Percentiles rank a stretch among this genome's conserved stretches.
These are phyloP conservation scores for Gymnodraco acuticeps DNA, from an alignment of 2,797 vertebrate species.

Conservation along the genomic window DNA sequence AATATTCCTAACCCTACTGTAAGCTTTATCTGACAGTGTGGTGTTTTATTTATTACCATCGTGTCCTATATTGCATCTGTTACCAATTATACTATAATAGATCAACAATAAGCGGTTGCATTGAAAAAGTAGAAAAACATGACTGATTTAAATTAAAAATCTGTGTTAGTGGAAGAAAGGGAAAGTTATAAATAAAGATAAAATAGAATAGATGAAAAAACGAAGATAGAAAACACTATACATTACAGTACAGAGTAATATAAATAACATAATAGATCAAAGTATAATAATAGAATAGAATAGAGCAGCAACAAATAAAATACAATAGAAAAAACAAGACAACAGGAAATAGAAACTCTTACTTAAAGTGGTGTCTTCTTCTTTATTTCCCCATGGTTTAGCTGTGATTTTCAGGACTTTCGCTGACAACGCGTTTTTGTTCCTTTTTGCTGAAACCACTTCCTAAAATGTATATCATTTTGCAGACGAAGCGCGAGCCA, in stretches of 20 bases:
- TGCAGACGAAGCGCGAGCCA: not conserved
- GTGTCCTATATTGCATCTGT: not conserved
- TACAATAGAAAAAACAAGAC: not conserved
- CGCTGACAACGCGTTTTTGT: not conserved
- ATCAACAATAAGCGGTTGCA: not conserved
- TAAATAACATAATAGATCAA: not conserved
- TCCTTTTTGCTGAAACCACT: constrained; percentile 29
- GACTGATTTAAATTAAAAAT: not conserved
- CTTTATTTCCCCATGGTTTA: not conserved
- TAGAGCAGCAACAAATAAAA: not conserved
- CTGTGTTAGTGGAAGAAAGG: not conserved
- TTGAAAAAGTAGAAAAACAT: not conserved
- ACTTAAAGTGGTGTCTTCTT: constrained; percentile 9
- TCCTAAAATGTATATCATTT: not conserved
- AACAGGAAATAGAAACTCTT: not conserved
- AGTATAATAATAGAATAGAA: not conserved
- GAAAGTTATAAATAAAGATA: not conserved
- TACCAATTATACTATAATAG: not conserved
- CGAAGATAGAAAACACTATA: not conserved
- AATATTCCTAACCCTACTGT: not conserved
- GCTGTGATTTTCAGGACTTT: constrained; percentile 48
- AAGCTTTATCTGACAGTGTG: not conserved
- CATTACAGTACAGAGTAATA: not conserved
- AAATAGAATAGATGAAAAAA: not conserved
- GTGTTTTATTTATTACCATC: not conserved